Evolutionary conservation across 2,797 vertebrate genomes (phyloP), one percentile per base, ranked within the genome.

Genomic region (Lophotriccus pileatus): DNA sequence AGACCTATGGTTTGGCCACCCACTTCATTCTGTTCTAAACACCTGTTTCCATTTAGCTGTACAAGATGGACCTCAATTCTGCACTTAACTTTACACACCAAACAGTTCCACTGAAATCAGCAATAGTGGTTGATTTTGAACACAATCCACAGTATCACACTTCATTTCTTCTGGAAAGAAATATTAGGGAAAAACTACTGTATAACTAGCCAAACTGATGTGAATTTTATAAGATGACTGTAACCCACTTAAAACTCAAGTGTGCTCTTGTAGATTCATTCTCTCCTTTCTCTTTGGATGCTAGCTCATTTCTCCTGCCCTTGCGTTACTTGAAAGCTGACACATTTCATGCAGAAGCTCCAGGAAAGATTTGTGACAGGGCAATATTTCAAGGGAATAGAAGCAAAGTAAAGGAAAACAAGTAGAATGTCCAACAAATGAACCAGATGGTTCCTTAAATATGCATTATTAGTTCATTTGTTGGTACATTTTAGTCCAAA

Each of bases 41-140:
- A 92, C 69, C 76, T 94, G 89, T 63, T 97, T 96, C 86, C 36
- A 16, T 80, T 95, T 93, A 96, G 36, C 73, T 86, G 44, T 49
- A 59, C 32, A 66, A 75, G 46, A 88, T 1, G 1, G 32, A 94
- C 62, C 32, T 32, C 58, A 72, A 28, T 72, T 56, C 76, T 94
- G 50, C 34, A 18, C 43, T 73, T 66, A 47, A n/a, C 12, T 84
- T 93, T 92, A 56, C 22, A 43, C 25, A 85, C 63, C 1, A 1
- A 75, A 37, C 0, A 28, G 34, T 87, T 91, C 53, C 64, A 46
- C 78, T 91, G 91, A 89, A 95, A 89, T 87, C 82, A 91, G 44
- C 0, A 5, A 93, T 60, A 77, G 73, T 50, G 41, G 10, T 56
- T 91, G 89, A 49, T 74, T 94, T 92, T 92, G 91, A 95, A 44